A percentile compares a stretch with the other conserved stretches of the same genome.
Conservation (phyloP, 1,140 invertebrate genomes). For the Drosophila pseudoananassae region DNA sequence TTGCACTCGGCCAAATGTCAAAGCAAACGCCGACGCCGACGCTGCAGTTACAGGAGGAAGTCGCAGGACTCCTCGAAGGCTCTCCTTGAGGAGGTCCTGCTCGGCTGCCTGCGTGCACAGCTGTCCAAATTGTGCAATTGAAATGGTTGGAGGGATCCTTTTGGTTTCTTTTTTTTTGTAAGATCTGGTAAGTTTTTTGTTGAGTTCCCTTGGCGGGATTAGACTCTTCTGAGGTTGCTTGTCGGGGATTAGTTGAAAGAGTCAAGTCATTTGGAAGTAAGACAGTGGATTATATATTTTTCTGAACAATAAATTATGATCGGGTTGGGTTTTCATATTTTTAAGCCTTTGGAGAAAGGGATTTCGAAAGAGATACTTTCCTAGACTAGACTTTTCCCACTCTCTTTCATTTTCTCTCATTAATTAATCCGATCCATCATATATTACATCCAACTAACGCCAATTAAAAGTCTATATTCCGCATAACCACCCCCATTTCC, state of each 20-base stretch:
- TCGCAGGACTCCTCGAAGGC: neutral
- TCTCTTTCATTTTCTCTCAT: neutral
- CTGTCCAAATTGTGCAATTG: slow-evolving; percentile 65
- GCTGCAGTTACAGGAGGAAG: slow-evolving; percentile 32
- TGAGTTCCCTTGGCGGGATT: slow-evolving; percentile 17
- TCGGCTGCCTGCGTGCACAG: slow-evolving; percentile 50
- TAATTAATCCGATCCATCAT: slow-evolving; percentile 29
- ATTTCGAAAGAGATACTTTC: no score
- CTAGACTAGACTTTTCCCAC: no score
- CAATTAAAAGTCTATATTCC: slow-evolving; percentile 42
- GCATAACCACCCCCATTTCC: slow-evolving; percentile 23
- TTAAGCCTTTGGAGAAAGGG: neutral
- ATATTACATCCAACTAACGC: slow-evolving; percentile 20
- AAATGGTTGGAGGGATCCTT: slow-evolving; percentile 13
- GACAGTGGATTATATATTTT: neutral
- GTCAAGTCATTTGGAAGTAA: slow-evolving; percentile 29
- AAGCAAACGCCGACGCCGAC: slow-evolving; percentile 50
- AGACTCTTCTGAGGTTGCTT: slow-evolving; percentile 2
- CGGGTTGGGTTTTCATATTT: neutral
- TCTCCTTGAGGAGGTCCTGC: slow-evolving; percentile 26
- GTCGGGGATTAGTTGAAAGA: slow-evolving; percentile 10
- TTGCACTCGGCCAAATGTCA: slow-evolving; percentile 38
- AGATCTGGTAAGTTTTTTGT: neutral
- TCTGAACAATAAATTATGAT: neutral
- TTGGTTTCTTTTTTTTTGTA: no score